Percentiles rank a stretch among this genome's conserved stretches.
Conservation (phyloP, 2,113 vertebrate genomes). For the Paedocypris sp. region DNA sequence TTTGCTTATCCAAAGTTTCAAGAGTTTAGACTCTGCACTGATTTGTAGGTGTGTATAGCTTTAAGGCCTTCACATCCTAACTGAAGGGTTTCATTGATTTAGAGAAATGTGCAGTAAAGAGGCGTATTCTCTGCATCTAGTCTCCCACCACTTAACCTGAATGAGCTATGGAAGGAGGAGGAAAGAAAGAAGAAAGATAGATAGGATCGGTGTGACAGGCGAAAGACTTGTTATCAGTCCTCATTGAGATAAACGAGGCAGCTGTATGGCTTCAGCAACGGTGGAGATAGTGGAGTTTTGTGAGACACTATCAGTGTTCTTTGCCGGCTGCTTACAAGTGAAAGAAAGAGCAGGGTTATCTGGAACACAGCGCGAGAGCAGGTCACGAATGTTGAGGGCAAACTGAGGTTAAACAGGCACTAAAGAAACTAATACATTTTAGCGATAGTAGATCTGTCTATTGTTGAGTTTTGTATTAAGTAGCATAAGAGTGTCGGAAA, state of each 20-base stretch:
- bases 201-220: background rate
- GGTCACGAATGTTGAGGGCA: background rate
- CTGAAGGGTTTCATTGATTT: conserved; percentile 2
- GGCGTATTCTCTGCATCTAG: background rate
- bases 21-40: background rate
- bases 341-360: background rate
- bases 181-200: background rate
- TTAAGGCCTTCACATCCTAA: conserved; percentile 9
- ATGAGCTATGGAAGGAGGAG: conserved; percentile 13
- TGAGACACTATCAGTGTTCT: conserved; percentile 7
- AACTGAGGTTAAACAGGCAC: background rate
- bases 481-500: too few relatives aligned
- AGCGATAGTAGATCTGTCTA: too few relatives aligned
- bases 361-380: background rate
- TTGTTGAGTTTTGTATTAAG: too few relatives aligned
- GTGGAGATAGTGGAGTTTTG: conserved; percentile 8
- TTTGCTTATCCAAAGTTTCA: too few relatives aligned
- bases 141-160: conserved; percentile 18
- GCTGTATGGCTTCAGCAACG: background rate
- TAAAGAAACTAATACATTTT: background rate
- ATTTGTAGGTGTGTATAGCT: background rate
- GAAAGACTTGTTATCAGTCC: conserved; percentile 23
- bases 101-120: background rate
- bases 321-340: conserved; percentile 13
- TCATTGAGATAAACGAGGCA: conserved; percentile 28